Percentiles rank a stretch among this genome's conserved stretches.
phyloP scores from a whole-genome alignment of 30 jellyfish, hydroid and myxozoan species.

The Aurelia aurita complex sp. Pacific region DNA sequence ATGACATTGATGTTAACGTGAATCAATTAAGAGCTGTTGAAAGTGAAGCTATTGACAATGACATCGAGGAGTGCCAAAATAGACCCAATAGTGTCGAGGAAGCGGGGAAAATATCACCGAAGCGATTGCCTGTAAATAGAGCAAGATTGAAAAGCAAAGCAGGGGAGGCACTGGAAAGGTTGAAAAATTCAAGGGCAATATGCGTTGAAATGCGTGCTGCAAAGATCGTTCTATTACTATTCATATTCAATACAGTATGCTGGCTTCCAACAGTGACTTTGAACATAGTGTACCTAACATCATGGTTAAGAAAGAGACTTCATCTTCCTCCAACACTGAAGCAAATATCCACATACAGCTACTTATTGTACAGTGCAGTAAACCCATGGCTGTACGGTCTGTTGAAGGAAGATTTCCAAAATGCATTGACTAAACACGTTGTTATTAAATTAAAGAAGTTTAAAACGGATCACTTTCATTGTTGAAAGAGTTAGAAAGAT shows the following conservation, averaged over 20 bases:
- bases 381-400: slow-evolving; percentile 65
- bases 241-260: slow-evolving; percentile 41
- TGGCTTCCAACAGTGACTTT: slow-evolving; percentile 65
- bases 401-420: slow-evolving; percentile 46
- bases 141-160: not conserved
- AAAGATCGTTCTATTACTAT: slow-evolving; percentile 26
- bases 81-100: no score
- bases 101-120: no score
- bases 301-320: slow-evolving; percentile 45
- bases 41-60: no score
- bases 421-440: slow-evolving; percentile 28
- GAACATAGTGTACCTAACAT: slow-evolving; percentile 36
- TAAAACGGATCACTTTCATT: not conserved
- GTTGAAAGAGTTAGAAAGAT: not conserved
- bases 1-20: no score
- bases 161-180: slow-evolving; percentile 17
- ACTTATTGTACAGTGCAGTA: slow-evolving; percentile 30
- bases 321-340: not conserved
- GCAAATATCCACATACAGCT: slow-evolving; percentile 38
- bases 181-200: slow-evolving; percentile 53
- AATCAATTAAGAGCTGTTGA: no score
- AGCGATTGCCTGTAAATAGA: no score
- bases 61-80: no score
- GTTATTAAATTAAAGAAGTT: not conserved
- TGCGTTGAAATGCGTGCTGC: slow-evolving; percentile 67